Percentiles rank a stretch among this genome's conserved stretches.
phyloP scores from a whole-genome alignment of 2,113 vertebrate species.

The Mustelus asterias region DNA sequence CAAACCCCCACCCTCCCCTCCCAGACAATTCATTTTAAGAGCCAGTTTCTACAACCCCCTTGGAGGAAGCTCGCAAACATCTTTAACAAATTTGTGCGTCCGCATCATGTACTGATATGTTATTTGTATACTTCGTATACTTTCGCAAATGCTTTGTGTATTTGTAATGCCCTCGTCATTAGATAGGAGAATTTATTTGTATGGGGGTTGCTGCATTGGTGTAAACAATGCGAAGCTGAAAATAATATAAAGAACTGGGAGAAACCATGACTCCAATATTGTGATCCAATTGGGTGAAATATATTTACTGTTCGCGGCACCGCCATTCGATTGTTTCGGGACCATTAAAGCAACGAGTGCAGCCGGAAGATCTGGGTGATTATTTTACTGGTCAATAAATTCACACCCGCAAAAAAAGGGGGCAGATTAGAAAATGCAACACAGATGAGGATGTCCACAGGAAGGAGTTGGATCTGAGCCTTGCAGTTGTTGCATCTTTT shows the following conservation, averaged over 20 bases:
- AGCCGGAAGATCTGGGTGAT: background rate
- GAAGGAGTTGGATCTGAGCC: background rate
- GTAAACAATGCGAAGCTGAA: background rate
- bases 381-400: conserved; percentile 23
- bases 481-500: background rate
- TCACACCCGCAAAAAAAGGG: background rate
- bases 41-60: background rate
- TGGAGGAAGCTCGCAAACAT: background rate
- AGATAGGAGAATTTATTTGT: background rate
- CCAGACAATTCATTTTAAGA: conserved; percentile 10
- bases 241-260: background rate
- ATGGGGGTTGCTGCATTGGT: background rate
- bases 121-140: too few species aligned
- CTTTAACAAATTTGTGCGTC: conserved; percentile 27
- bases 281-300: too few species aligned
- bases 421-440: background rate
- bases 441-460: background rate
- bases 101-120: background rate
- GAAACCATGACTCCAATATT: background rate
- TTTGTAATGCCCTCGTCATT: background rate
- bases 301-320: background rate
- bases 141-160: background rate
- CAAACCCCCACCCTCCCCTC: background rate
- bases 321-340: background rate
- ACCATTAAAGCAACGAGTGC: background rate